phyloP scores from a whole-genome alignment of 1,140 invertebrate genomes.

The Drosophila pseudoobscura region DNA sequence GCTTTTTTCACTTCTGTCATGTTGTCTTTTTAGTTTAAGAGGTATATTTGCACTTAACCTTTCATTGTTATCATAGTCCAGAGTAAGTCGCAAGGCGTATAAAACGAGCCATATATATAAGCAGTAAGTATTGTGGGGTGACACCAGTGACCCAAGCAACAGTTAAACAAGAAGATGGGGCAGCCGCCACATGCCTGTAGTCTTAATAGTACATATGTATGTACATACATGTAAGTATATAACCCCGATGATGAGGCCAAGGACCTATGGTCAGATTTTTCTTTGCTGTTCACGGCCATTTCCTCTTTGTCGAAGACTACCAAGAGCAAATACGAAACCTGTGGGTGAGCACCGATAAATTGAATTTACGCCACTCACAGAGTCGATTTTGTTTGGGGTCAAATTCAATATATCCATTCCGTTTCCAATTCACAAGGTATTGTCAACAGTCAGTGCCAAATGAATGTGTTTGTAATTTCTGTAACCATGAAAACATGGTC shows the following conservation, averaged over 20 bases:
- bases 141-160: conserved; percentile 9
- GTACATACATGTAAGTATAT: not conserved
- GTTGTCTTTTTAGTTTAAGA: conserved; percentile 27
- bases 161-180: conserved; percentile 1
- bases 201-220: not conserved
- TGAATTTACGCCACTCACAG: conserved; percentile 35
- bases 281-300: not conserved
- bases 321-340: conserved; percentile 16
- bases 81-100: conserved; percentile 4
- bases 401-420: conserved; percentile 26
- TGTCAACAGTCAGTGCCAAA: too few relatives aligned
- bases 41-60: conserved; percentile 48
- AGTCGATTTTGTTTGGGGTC: conserved; percentile 14
- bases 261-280: not conserved
- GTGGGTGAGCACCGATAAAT: conserved; percentile 33
- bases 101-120: conserved; percentile 9
- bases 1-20: not conserved
- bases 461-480: too few relatives aligned
- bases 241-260: not conserved
- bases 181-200: not conserved
- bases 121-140: conserved; percentile 3
- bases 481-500: not conserved
- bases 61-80: conserved; percentile 40
- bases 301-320: conserved; percentile 3
- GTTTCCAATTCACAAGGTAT: conserved; percentile 6